A percentile compares a stretch with the other conserved stretches of the same genome.
These are phyloP conservation scores for Alectoris magna DNA, from an alignment of 2,797 vertebrate species.

Conservation along the genomic window DNA sequence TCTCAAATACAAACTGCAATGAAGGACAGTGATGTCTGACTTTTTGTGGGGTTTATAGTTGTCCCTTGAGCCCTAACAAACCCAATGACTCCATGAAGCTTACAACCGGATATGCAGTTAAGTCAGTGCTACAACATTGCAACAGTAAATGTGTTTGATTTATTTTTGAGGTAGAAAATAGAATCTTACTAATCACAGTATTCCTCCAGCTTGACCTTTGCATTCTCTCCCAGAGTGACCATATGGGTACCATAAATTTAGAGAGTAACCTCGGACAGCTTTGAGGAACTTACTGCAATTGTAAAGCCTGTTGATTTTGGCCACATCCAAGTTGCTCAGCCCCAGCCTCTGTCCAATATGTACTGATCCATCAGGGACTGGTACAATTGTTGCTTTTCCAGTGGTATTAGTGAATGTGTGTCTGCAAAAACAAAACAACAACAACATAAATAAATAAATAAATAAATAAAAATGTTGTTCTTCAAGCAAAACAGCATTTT, in stretches of 20 bases:
- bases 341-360: slow-evolving; percentile 88
- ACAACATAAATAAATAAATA: background rate
- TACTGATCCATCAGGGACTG: slow-evolving; percentile 86
- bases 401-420: slow-evolving; percentile 85
- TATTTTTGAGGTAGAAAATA: background rate
- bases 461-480: background rate
- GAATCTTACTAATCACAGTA: background rate
- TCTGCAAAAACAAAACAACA: slow-evolving; percentile 58
- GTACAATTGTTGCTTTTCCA: slow-evolving; percentile 87
- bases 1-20: background rate
- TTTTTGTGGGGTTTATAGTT: background rate
- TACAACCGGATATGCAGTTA: background rate
- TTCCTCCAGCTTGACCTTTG: background rate
- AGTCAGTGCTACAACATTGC: background rate
- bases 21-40: background rate
- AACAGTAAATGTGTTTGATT: background rate
- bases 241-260: background rate
- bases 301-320: slow-evolving; percentile 90
- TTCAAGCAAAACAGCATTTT: background rate
- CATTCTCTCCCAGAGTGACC: background rate
- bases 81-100: background rate
- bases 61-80: background rate
- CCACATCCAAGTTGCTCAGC: slow-evolving; percentile 85
- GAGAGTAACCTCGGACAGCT: background rate
- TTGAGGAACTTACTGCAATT: slow-evolving; percentile 80